Base-by-base conservation (phyloP, 2,888 invertebrate species). In the Dexiosoma caninum region DNA sequence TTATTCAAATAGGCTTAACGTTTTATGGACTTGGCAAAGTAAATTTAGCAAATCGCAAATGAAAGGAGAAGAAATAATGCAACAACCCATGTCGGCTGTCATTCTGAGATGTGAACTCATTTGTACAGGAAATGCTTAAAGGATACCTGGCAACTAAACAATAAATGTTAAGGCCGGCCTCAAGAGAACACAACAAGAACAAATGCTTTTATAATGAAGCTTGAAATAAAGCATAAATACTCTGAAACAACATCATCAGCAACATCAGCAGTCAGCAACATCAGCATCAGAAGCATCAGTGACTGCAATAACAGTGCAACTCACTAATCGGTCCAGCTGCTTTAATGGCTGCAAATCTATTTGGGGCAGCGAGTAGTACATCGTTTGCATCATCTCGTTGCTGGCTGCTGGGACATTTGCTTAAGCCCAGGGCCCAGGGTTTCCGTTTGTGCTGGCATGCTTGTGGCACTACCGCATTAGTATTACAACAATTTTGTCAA, bases 71-170 rank as follows among this genome's bases (percentile, higher is more conserved):
- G 21, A 44, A 40, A 40, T 30, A 46, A 40, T 49, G 49, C 66
- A 66, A 30, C 51, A 69, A 67, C 37, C 71, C 80, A 83, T 82
- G 83, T 83, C 75, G 75, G 78, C 79, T 84, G 84, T 84, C 84
- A 82, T 82, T 82, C 71, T 75, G 74, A 83, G 83, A 83, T 84
- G 83, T 84, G 84, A 84, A 84, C 84, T 84, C 84, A 84, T 84
- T 84, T 84, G 84, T 84, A 83, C 82, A 83, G 82, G 83, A 83
- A 84, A 83, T 82, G 81, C 83, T 81, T 81, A 57, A 64, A 82
- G 78, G 82, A 82, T 78, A 76, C 78, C 78, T 78, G 70, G 71
- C 67, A 76, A 77, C 67, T 72, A 49, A 30, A 62, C 71, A 67
- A 67, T 78, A 71, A 60, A 78, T 70, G 59, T 64, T 64, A 51